These are phyloP conservation scores for Nasonovia ribisnigri DNA, from an alignment of 2,888 invertebrate genomes.

Conservation along the genomic window DNA sequence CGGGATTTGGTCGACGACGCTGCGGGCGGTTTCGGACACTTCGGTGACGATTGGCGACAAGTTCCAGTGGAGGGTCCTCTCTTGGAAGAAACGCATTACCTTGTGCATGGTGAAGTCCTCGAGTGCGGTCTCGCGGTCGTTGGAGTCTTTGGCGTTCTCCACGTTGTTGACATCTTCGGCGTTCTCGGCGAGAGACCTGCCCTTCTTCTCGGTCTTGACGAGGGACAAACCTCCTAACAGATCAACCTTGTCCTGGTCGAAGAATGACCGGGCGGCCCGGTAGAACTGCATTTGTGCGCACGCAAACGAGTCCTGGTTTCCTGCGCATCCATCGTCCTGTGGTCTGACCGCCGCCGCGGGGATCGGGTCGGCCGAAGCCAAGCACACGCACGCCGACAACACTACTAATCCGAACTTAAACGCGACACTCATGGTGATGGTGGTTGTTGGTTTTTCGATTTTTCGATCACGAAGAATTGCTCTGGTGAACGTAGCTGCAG, in stretches of 20 bases:
- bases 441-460: slow-evolving; percentile 1
- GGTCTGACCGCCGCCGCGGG: neutral
- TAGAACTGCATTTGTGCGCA: slow-evolving; percentile 75
- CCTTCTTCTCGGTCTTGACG: slow-evolving; percentile 69
- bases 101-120: slow-evolving; percentile 75
- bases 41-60: slow-evolving; percentile 71
- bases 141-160: slow-evolving; percentile 71
- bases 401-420: slow-evolving; percentile 57
- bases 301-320: slow-evolving; percentile 76
- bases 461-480: neutral
- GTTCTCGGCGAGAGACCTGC: slow-evolving; percentile 70
- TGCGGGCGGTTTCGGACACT: slow-evolving; percentile 71
- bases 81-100: slow-evolving; percentile 73
- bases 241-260: slow-evolving; percentile 75
- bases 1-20: slow-evolving; percentile 74
- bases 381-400: slow-evolving; percentile 58
- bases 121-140: slow-evolving; percentile 74
- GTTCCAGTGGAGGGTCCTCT: slow-evolving; percentile 74
- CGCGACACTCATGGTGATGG: slow-evolving; percentile 36
- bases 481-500: neutral
- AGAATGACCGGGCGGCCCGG: slow-evolving; percentile 75
- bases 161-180: slow-evolving; percentile 71
- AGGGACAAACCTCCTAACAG: slow-evolving; percentile 74
- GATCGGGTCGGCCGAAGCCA: slow-evolving; percentile 52
- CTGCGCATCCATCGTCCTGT: slow-evolving; percentile 73